Conservation (phyloP, 2,888 invertebrate genomes). For the Eupithecia dodoneata region DNA sequence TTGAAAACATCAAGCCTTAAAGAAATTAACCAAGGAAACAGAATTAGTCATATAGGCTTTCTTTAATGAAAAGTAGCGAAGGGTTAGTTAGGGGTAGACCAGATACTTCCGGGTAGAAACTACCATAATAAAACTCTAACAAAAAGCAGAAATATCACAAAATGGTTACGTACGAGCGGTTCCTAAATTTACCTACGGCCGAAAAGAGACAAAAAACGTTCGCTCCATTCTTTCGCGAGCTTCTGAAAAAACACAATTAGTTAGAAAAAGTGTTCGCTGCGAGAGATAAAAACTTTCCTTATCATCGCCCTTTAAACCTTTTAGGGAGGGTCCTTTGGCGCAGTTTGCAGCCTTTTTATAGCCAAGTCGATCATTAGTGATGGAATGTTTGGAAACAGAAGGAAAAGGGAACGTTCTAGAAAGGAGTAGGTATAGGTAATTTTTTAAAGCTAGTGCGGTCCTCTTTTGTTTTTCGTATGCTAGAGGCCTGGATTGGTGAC, state of each 20-base stretch:
- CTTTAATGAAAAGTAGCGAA: not conserved
- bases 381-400: slow-evolving; percentile 21
- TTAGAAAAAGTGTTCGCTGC: slow-evolving; percentile 41
- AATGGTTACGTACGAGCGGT: not conserved
- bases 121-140: not conserved
- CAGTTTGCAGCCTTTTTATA: slow-evolving; percentile 40
- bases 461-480: too few relatives aligned
- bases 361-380: slow-evolving; percentile 39
- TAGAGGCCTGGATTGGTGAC: too few relatives aligned
- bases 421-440: not conserved
- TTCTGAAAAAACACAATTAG: slow-evolving; percentile 46
- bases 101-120: too few relatives aligned
- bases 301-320: slow-evolving; percentile 42
- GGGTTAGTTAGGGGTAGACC: too few relatives aligned
- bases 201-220: slow-evolving; percentile 33
- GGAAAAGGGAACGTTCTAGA: not conserved
- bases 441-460: too few relatives aligned
- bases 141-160: not conserved
- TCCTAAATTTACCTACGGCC: not conserved
- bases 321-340: slow-evolving; percentile 34
- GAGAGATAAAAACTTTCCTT: slow-evolving; percentile 44
- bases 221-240: slow-evolving; percentile 31
- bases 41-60: not conserved
- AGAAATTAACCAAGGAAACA: not conserved
- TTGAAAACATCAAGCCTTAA: not conserved